A percentile compares a stretch with the other conserved stretches of the same genome.
These are phyloP conservation scores for Taphrorychus bicolor DNA, from an alignment of 2,888 invertebrate genomes.

Conservation along the genomic window DNA sequence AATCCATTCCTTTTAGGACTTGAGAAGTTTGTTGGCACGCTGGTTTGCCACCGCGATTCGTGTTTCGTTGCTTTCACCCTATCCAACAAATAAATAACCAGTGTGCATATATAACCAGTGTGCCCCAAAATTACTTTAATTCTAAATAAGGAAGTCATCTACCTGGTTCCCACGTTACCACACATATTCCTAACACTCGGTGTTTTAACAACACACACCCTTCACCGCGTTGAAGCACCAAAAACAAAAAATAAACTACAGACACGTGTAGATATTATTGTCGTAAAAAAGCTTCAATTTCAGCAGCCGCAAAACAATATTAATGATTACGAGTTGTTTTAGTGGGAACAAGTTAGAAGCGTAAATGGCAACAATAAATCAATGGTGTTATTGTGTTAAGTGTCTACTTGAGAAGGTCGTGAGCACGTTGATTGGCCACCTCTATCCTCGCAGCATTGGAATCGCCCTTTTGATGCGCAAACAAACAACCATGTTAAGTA, in stretches of 20 bases:
- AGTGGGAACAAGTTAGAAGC: conserved; percentile 37
- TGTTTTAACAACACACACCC: background rate
- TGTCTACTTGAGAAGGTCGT: conserved; percentile 91
- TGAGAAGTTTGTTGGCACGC: conserved; percentile 95
- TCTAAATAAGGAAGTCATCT: conserved; percentile 20
- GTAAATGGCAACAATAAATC: conserved; percentile 37
- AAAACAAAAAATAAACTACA: background rate
- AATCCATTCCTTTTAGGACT: conserved; percentile 63
- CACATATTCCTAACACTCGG: background rate
- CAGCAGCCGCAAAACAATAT: conserved; percentile 2
- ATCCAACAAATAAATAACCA: conserved; percentile 50
- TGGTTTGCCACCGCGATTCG: conserved; percentile 97
- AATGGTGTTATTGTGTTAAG: conserved; percentile 54
- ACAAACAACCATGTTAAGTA: conserved; percentile 36
- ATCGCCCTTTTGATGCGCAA: conserved; percentile 67
- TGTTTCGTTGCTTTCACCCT: conserved; percentile 93
- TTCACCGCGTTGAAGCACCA: background rate
- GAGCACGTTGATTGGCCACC: conserved; percentile 95
- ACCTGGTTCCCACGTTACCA: conserved; percentile 39
- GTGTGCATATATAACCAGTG: conserved; percentile 51
- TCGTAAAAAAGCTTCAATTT: conserved; percentile 17
- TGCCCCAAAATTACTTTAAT: conserved; percentile 45
- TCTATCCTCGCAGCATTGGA: conserved; percentile 96
- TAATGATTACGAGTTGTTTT: background rate
- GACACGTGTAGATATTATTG: conserved; percentile 18